Conservation (phyloP, 2,113 vertebrate species). For the Proteles cristata region DNA sequence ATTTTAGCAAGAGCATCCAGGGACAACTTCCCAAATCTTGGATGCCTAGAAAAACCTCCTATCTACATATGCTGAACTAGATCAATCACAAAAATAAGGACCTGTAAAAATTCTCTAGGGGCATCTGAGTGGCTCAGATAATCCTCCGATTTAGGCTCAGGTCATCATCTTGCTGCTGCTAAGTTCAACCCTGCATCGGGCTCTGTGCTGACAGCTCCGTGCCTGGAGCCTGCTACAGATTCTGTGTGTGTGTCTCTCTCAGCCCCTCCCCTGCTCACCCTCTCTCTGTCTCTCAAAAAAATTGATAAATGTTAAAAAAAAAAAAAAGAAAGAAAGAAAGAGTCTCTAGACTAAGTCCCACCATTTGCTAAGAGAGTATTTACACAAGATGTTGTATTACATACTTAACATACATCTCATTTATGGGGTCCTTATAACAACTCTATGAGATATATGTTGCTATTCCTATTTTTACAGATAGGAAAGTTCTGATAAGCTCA, state of each 20-base stretch:
- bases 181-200: too few relatives aligned
- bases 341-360: background rate
- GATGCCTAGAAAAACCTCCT: background rate
- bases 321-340: too few relatives aligned
- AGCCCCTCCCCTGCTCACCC: too few relatives aligned
- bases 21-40: background rate
- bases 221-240: too few relatives aligned
- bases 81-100: background rate
- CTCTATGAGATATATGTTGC: background rate
- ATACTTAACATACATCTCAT: background rate
- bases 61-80: background rate
- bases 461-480: background rate
- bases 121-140: too few relatives aligned
- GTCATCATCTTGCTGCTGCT: too few relatives aligned
- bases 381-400: background rate
- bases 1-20: background rate
- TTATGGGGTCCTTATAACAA: background rate
- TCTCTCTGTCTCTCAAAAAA: too few relatives aligned
- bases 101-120: background rate
- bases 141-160: too few relatives aligned
- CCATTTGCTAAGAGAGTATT: background rate
- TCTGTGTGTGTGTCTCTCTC: too few relatives aligned
- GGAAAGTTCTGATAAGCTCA: background rate
- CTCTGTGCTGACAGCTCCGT: too few relatives aligned
- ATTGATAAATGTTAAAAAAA: too few relatives aligned